A percentile compares a stretch with the other conserved stretches of the same genome.
These are phyloP conservation scores for Colletes collaris DNA, from an alignment of 2,888 invertebrate species.

Conservation along the genomic window DNA sequence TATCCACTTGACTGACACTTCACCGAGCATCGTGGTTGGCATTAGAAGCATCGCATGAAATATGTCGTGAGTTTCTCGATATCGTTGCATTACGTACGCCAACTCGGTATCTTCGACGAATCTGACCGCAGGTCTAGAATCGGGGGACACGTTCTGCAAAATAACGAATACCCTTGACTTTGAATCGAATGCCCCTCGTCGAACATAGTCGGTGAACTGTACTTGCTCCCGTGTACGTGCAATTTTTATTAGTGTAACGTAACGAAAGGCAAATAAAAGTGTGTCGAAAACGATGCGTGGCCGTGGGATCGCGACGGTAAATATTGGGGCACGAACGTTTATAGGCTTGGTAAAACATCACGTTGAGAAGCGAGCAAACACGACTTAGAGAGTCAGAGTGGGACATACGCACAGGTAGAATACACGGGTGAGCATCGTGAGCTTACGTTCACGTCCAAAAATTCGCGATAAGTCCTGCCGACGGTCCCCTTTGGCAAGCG, in stretches of 20 bases:
- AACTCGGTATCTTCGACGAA: conserved; percentile 95
- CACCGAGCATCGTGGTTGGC: conserved; percentile 96
- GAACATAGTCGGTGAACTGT: too few relatives aligned
- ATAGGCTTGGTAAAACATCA: too few relatives aligned
- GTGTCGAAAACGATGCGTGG: too few relatives aligned
- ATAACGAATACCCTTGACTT: conserved; percentile 15
- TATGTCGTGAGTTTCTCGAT: conserved; percentile 98
- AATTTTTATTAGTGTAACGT: too few relatives aligned
- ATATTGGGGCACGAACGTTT: too few relatives aligned
- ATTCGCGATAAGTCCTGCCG: conserved; percentile 93
- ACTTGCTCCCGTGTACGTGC: too few relatives aligned
- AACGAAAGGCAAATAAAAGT: too few relatives aligned
- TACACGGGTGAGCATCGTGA: not conserved
- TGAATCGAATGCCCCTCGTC: too few relatives aligned
- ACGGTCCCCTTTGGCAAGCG: conserved; percentile 91
- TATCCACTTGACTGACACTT: conserved; percentile 98
- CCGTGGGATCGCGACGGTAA: too few relatives aligned
- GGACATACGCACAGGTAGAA: not conserved
- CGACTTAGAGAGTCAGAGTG: not conserved
- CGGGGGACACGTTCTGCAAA: conserved; percentile 93
- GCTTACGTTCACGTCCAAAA: conserved; percentile 90
- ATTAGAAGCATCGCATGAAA: conserved; percentile 95
- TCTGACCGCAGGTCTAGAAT: conserved; percentile 94
- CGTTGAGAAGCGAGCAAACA: too few relatives aligned
- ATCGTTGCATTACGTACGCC: conserved; percentile 98